Evolutionary conservation across 2,113 vertebrate genomes (phyloP), one percentile per base, ranked within the genome.

Genomic region (Amphiprion percula): DNA sequence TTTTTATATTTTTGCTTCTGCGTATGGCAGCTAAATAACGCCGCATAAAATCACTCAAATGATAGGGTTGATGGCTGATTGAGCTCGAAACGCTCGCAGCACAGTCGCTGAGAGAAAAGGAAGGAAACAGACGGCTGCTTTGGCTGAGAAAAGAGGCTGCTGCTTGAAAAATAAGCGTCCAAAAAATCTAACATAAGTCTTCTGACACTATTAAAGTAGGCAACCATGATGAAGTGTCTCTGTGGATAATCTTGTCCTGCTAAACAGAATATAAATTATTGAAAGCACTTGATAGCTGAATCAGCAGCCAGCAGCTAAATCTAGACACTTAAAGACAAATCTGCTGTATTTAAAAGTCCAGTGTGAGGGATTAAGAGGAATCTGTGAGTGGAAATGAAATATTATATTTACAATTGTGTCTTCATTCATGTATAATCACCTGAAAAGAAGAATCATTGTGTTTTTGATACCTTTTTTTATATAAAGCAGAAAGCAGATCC

Each of bases 21-120:
- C 66, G 63, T 55, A 30, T 44, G 28, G 50, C 33, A 24, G 62
- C 59, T 79, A 63, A 65, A 84, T 70, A 64, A 69, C 72, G 15
- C 44, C 23, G 11, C 24, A 41, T 24, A 49, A 54, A 83, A 76
- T 63, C 49, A 33, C 59, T 47, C 2, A 15, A 47, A 66, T 56
- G 39, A 74, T 5, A 7, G 15, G 12, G 14, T 2, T 65, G 75
- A 71, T 67, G 71, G 49, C 46, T 61, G 61, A 37, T 79, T 52
- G 3, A 73, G 63, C 41, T 72, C 39, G 26, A 62, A 63, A 39
- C 37, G 58, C n/a, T 72, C 46, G 17, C 52, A 17, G 52, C 44
- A 8, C 4, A 6, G 15, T 14, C 3, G 17, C 53, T 11, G 46
- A 44, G n/a, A 30, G 4, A 10, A 4, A 41, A 4, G 28, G 12